A percentile compares a stretch with the other conserved stretches of the same genome.
Evolutionary conservation across 2,113 vertebrate species (phyloP).

Genomic region (Cyphomyrus plagiostoma): DNA sequence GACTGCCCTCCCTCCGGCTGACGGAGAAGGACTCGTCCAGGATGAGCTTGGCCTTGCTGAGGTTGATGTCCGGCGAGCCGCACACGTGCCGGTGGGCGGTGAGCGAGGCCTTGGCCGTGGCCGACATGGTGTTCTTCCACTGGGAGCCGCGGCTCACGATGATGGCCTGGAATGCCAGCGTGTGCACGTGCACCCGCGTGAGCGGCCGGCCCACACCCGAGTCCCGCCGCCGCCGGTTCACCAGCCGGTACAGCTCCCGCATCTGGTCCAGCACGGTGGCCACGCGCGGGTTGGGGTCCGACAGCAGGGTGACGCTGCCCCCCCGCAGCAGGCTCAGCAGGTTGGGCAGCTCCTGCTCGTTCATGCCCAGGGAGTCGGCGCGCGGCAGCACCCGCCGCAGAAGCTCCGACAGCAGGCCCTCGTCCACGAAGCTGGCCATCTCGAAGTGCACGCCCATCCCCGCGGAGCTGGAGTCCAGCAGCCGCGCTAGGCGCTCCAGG

Average conservation of each 20-base stretch:
- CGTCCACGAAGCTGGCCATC: conserved; percentile 76
- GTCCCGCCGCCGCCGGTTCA: conserved; percentile 52
- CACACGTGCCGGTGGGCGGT: conserved; percentile 75
- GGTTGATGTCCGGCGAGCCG: conserved; percentile 67
- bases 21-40: conserved; percentile 76
- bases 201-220: conserved; percentile 41
- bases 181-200: conserved; percentile 72
- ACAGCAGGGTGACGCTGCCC: conserved; percentile 66
- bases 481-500: conserved; percentile 49
- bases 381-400: conserved; percentile 59
- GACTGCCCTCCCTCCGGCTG: conserved; percentile 64
- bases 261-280: conserved; percentile 75
- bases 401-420: conserved; percentile 62
- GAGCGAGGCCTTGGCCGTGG: conserved; percentile 72
- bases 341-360: conserved; percentile 76
- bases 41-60: conserved; percentile 68
- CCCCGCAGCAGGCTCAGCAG: conserved; percentile 68
- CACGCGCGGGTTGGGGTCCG: conserved; percentile 74
- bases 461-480: conserved; percentile 54
- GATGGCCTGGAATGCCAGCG: conserved; percentile 74
- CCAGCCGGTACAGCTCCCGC: conserved; percentile 67
- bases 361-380: conserved; percentile 72
- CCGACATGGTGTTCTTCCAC: conserved; percentile 79
- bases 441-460: conserved; percentile 67
- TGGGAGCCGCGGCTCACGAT: conserved; percentile 61